Percentiles rank a stretch among this genome's conserved stretches.
These are phyloP conservation scores for Chondrilla cf. caribensis DNA, from an alignment of 37 sponge, comb jelly and placozoan species.

Conservation along the genomic window DNA sequence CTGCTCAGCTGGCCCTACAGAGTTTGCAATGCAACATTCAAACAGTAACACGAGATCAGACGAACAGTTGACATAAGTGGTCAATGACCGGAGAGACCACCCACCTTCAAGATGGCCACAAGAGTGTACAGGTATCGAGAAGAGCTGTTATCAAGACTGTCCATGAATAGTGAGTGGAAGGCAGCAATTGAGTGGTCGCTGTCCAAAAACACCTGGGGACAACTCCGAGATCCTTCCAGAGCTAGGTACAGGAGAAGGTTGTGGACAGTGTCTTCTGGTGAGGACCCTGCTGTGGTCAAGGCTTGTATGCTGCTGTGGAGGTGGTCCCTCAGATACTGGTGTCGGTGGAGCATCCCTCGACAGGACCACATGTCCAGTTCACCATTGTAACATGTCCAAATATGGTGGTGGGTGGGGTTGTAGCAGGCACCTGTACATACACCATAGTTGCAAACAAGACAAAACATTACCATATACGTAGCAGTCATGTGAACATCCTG, in stretches of 20 bases:
- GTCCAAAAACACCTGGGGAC: neutral
- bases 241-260: constrained; percentile 10
- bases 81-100: too few relatives aligned
- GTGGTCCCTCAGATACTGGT: neutral
- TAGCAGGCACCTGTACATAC: constrained; percentile 34
- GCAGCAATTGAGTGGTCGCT: neutral
- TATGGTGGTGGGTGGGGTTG: constrained; percentile 34
- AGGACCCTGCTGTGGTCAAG: neutral
- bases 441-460: too few relatives aligned
- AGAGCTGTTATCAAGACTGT: too few relatives aligned
- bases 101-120: constrained; percentile 17
- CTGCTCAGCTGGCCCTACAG: neutral
- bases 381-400: constrained; percentile 45
- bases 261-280: neutral
- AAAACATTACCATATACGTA: too few relatives aligned
- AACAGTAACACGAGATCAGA: neutral
- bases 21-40: neutral
- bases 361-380: constrained; percentile 45
- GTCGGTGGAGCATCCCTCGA: constrained; percentile 9
- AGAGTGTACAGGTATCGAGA: neutral
- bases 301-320: neutral
- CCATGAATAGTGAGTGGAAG: neutral
- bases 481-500: too few relatives aligned
- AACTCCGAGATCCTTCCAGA: neutral
- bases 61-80: too few relatives aligned